Base-by-base conservation (phyloP, 35 echinoderm and acorn worm genomes). In the Acanthaster planci region DNA sequence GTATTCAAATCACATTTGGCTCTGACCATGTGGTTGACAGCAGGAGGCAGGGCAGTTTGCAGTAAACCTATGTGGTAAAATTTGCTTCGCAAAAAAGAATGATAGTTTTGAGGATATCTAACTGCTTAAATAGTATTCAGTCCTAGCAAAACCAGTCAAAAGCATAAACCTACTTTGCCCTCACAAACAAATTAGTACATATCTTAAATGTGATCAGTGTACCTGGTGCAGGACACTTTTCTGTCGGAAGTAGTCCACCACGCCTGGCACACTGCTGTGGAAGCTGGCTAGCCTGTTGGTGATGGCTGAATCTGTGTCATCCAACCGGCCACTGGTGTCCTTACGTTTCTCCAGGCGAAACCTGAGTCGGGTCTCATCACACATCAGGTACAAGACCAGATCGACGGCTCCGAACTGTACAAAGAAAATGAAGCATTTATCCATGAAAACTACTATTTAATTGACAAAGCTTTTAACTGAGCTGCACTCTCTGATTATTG, bases 331-430 rank as follows among this genome's bases (percentile, higher is more conserved):
- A 31, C 85, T 83, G 17, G 53, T 75, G 7, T 87, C 79, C 58
- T 67, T 90, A 30, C 89, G 78, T 50, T 95, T 95, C 18, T 87
- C 67, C 5, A 92, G 78, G 40, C 89, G 82, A 40, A 51, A 85
- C 60, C 91, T 87, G 2, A 92, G 54, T 1, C 85, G 21, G 53
- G 75, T 67, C 39, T 89, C 85, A n/a, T 87, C 86, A 50, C 89
- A 92, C 75, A 92, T 90, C 39, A 96, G 34, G 30, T 35, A 84
- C 9, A 96, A 38, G 2, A 92, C 84, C 79, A 96, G 37, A 52
- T 92, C 86, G 15, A 86, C 76, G 23, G 81, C 38, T 30, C 90
- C 89, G 82, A 85, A 96, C 93, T 88, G 52, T 57, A 59, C 30
- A 8, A 8, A 30, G 2, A 31, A 59, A 55, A 50, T 14, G 8